Percentiles rank a stretch among this genome's conserved stretches.
Evolutionary conservation across 2,888 invertebrate genomes (phyloP).

Genomic region (Dasysyrphus albostriatus): DNA sequence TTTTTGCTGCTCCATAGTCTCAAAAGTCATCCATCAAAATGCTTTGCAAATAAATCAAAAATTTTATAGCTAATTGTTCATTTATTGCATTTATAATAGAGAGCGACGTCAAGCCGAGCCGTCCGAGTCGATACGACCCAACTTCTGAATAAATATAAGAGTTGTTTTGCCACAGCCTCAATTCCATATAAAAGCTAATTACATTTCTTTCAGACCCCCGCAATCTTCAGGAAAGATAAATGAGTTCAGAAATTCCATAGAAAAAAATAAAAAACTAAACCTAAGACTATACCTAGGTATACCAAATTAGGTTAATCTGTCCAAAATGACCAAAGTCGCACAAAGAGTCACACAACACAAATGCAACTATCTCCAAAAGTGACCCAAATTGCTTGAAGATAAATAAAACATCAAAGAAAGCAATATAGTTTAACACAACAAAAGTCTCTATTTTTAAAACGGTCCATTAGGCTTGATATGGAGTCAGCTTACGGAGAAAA

Average conservation of each 20-base stretch:
- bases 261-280: background rate
- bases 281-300: background rate
- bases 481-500: background rate
- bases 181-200: constrained; percentile 23
- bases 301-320: constrained; percentile 64
- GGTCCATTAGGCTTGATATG: constrained; percentile 26
- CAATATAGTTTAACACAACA: constrained; percentile 13
- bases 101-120: constrained; percentile 4
- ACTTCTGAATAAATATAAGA: constrained; percentile 18
- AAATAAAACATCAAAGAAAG: constrained; percentile 1
- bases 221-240: constrained; percentile 4
- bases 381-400: constrained; percentile 23
- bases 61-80: constrained; percentile 32
- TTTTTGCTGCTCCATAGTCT: background rate
- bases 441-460: constrained; percentile 19
- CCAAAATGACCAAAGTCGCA: constrained; percentile 50
- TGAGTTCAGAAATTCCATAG: constrained; percentile 7
- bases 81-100: constrained; percentile 10
- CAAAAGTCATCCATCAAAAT: constrained; percentile 31
- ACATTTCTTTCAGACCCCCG: background rate
- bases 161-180: background rate
- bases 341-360: background rate
- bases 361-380: constrained; percentile 14
- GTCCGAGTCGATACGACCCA: background rate
- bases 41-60: constrained; percentile 32